phyloP scores from a whole-genome alignment of 2,797 vertebrate genomes.

The Ammospiza maritima region DNA sequence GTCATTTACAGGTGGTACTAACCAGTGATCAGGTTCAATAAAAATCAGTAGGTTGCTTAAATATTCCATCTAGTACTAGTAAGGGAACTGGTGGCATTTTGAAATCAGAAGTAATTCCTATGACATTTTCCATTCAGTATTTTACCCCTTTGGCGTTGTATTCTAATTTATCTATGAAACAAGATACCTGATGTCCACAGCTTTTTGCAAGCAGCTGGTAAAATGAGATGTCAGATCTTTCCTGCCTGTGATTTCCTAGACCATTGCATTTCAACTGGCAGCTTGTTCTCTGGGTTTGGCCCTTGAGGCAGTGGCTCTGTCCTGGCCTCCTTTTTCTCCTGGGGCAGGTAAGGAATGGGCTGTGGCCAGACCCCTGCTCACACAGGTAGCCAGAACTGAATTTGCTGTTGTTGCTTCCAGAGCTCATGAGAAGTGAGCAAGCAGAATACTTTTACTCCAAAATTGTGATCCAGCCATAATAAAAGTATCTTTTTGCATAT shows the following conservation, averaged over 20 bases:
- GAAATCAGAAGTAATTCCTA: neutral
- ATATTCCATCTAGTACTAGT: neutral
- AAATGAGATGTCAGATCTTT: neutral
- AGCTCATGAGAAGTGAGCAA: neutral
- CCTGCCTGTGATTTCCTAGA: neutral
- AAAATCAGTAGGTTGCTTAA: neutral
- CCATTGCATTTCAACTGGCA: neutral
- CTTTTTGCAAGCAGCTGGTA: neutral
- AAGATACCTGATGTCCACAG: neutral
- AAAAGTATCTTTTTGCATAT: neutral
- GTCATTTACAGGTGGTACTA: neutral
- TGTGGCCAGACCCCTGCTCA: neutral
- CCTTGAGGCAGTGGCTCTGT: neutral
- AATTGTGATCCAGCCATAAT: neutral
- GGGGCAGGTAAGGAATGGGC: neutral
- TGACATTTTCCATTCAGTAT: neutral
- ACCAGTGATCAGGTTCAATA: neutral
- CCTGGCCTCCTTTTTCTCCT: neutral
- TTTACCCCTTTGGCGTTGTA: neutral
- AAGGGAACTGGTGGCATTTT: neutral
- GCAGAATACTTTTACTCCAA: neutral
- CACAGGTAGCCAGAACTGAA: neutral
- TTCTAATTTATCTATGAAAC: neutral
- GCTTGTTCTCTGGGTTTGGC: neutral
- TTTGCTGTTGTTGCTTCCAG: neutral